Evolutionary conservation across 1,140 invertebrate species (phyloP).

Genomic region (Atopsyche davidsoni): DNA sequence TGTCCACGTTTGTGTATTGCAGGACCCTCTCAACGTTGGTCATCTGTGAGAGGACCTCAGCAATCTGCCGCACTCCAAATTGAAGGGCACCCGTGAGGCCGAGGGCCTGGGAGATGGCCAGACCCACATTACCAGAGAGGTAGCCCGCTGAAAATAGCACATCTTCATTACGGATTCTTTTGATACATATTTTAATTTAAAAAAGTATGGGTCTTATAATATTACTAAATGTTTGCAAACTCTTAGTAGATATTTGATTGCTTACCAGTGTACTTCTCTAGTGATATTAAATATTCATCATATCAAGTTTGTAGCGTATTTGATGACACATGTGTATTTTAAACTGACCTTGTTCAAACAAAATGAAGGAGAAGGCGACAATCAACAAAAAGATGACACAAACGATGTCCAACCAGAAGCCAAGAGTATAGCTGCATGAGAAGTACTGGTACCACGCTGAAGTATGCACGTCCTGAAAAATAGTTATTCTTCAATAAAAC

Average conservation of each 20-base stretch:
- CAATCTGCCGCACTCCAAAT: constrained; percentile 74
- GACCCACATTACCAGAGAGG: constrained; percentile 61
- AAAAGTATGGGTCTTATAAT: no score
- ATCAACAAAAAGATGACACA: constrained; percentile 39
- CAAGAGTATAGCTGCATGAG: constrained; percentile 37
- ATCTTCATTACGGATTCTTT: constrained; percentile 8
- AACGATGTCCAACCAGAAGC: constrained; percentile 41
- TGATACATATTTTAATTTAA: no score
- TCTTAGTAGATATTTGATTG: no score
- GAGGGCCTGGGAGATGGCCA: constrained; percentile 79
- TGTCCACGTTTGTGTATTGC: constrained; percentile 66
- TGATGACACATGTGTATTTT: constrained; percentile 4
- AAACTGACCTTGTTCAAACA: constrained; percentile 24
- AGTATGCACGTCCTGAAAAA: constrained; percentile 41
- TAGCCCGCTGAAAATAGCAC: constrained; percentile 41
- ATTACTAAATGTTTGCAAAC: no score
- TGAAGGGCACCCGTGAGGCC: constrained; percentile 81
- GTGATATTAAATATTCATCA: no score
- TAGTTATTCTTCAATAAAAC: no score
- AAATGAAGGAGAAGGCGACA: constrained; percentile 42
- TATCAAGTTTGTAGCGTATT: no score
- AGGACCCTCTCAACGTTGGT: constrained; percentile 77
- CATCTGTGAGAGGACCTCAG: constrained; percentile 79
- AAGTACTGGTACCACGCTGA: constrained; percentile 39
- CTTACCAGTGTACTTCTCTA: no score